Evolutionary conservation across 2,113 vertebrate genomes (phyloP), one percentile per base, ranked within the genome.

Genomic region (Pipra filicauda): DNA sequence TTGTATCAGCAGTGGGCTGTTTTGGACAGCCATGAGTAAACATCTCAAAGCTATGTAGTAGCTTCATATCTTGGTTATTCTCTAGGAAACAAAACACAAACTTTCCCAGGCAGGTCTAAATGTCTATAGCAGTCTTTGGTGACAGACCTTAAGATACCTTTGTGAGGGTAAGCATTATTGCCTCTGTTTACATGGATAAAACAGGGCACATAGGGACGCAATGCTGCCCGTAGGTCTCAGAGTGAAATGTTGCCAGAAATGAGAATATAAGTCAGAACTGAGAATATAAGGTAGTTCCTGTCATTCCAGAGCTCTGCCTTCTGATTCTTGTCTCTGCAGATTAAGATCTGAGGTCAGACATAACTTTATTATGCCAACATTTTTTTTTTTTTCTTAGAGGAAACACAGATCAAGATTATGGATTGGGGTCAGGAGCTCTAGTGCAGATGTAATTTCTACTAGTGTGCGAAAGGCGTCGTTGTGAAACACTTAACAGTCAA

Each of bases 21-120:
- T 72, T 17, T 17, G 20, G 28, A 54, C 20, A 65, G 66, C 26
- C 58, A 35, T 1, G 3, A 15, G 26, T 77, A 93, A 91, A 85
- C 73, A 94, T 8, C 54, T 76, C 31, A n/a, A 69, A 88, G 62
- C 24, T 44, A 23, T 5, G 44, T 4, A 61, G 44, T 54, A 88
- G n/a, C 37, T 85, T 26, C 70, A 69, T 81, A 81, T 74, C 92
- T 61, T 81, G 72, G 61, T 64, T 91, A 55, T 95, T 86, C 76
- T 72, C 72, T 75, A 72, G 57, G 73, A 96, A 93, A 48, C 35
- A 46, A 58, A 85, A 22, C 76, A 84, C 80, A 80, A 55, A 76
- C 43, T 80, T 88, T 95, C 88, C 67, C 74, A 91, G 73, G 77
- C 52, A 41, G 35, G 28, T 93, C 55, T 11, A 52, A 64, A 46